Conservation (phyloP, 2,888 invertebrate species). For the Stenichneumon culpator region DNA sequence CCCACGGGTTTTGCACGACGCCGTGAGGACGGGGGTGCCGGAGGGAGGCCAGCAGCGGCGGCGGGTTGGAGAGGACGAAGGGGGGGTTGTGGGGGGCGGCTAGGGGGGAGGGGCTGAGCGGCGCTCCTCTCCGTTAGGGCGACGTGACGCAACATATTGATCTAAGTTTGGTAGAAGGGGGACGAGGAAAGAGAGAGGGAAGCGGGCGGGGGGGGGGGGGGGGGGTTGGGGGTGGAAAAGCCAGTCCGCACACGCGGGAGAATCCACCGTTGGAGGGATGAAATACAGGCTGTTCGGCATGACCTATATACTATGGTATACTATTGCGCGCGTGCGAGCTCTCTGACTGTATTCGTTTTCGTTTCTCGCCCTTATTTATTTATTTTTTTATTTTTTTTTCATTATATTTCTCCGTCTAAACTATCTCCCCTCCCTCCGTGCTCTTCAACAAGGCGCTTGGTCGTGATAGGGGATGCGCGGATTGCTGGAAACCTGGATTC, state of each 20-base stretch:
- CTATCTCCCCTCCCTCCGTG: background rate
- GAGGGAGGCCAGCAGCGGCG: conserved; percentile 63
- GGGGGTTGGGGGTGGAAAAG: conserved; percentile 35
- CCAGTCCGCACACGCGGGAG: conserved; percentile 51
- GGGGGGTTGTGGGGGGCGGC: conserved; percentile 36
- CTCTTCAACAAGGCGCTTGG: background rate
- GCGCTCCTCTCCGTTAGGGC: conserved; percentile 67
- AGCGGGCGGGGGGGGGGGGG: conserved; percentile 41
- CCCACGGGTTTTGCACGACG: conserved; percentile 70
- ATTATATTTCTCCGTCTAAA: conserved; percentile 3
- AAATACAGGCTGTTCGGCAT: conserved; percentile 73
- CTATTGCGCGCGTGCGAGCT: conserved; percentile 56
- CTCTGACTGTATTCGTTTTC: conserved; percentile 32
- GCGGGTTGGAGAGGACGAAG: conserved; percentile 54
- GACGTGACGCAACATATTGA: conserved; percentile 85
- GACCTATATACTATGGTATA: conserved; percentile 67
- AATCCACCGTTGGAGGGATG: conserved; percentile 47
- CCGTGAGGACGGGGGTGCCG: conserved; percentile 33
- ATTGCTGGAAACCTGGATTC: background rate
- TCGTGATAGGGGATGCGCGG: background rate
- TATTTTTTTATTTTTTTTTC: background rate
- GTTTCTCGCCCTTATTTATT: background rate
- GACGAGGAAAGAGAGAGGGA: conserved; percentile 60
- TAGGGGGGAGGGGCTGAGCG: conserved; percentile 23
- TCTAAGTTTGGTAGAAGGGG: conserved; percentile 81